A percentile compares a stretch with the other conserved stretches of the same genome.
phyloP scores from a whole-genome alignment of 2,888 invertebrate genomes.

The Xestia xanthographa region DNA sequence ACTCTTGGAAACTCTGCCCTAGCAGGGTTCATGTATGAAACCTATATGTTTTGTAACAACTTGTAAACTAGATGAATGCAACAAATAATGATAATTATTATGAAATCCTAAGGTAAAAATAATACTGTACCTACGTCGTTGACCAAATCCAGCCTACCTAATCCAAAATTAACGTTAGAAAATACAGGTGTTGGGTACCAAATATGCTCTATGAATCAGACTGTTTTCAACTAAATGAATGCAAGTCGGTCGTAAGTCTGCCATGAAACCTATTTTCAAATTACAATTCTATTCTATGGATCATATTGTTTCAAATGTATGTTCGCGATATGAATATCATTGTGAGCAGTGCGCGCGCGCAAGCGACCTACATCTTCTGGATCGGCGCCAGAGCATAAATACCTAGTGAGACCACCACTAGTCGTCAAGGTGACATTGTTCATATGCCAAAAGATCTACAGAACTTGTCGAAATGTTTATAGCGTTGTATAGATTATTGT shows the following conservation, averaged over 20 bases:
- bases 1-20: too few relatives aligned
- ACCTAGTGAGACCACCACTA: slow-evolving; percentile 75
- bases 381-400: slow-evolving; percentile 82
- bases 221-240: slow-evolving; percentile 48
- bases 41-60: too few relatives aligned
- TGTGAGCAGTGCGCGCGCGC: slow-evolving; percentile 66
- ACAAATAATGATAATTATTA: too few relatives aligned
- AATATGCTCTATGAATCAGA: slow-evolving; percentile 65
- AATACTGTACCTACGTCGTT: slow-evolving; percentile 28
- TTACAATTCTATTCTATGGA: slow-evolving; percentile 64
- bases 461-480: slow-evolving; percentile 52
- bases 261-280: slow-evolving; percentile 38
- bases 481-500: slow-evolving; percentile 52
- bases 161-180: slow-evolving; percentile 49
- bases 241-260: slow-evolving; percentile 58
- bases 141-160: slow-evolving; percentile 12
- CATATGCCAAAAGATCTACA: slow-evolving; percentile 64
- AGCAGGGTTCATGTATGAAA: too few relatives aligned
- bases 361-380: slow-evolving; percentile 84
- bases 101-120: slow-evolving; percentile 3
- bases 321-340: slow-evolving; percentile 66
- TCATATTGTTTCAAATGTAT: slow-evolving; percentile 69
- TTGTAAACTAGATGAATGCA: too few relatives aligned
- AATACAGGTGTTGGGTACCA: slow-evolving; percentile 55
- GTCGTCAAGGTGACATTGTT: slow-evolving; percentile 84